A percentile compares a stretch with the other conserved stretches of the same genome.
These are phyloP conservation scores for Garrulus glandarius DNA, from an alignment of 2,797 vertebrate genomes.

Conservation along the genomic window DNA sequence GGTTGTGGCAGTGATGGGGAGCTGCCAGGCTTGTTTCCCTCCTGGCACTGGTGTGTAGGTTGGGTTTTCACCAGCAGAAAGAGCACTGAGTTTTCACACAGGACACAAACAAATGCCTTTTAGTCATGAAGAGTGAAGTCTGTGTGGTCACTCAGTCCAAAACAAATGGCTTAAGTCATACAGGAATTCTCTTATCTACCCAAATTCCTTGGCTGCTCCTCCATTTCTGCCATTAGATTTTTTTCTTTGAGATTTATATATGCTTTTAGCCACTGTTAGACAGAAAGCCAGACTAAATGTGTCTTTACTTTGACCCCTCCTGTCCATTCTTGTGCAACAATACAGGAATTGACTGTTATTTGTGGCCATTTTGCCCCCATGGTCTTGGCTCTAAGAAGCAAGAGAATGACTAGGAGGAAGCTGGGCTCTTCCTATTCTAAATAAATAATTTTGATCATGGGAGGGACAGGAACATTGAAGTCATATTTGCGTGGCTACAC, in stretches of 20 bases:
- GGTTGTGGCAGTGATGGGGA: background rate
- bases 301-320: background rate
- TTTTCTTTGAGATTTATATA: slow-evolving; percentile 4
- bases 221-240: background rate
- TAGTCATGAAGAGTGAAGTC: background rate
- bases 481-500: background rate
- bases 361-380: background rate
- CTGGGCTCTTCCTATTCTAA: background rate
- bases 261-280: slow-evolving; percentile 13
- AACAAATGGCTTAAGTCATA: background rate
- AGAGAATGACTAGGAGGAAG: background rate
- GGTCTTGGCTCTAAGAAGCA: background rate
- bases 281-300: background rate
- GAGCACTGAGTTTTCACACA: background rate
- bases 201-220: slow-evolving; percentile 25
- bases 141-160: background rate
- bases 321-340: background rate
- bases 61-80: background rate
- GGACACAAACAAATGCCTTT: background rate
- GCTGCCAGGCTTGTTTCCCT: background rate
- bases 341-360: background rate
- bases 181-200: slow-evolving; percentile 37
- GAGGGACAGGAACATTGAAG: background rate
- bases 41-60: background rate
- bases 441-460: background rate